Evolutionary conservation across 1,140 invertebrate genomes (phyloP), one percentile per base, ranked within the genome.

Genomic region (Melitaea cinxia): DNA sequence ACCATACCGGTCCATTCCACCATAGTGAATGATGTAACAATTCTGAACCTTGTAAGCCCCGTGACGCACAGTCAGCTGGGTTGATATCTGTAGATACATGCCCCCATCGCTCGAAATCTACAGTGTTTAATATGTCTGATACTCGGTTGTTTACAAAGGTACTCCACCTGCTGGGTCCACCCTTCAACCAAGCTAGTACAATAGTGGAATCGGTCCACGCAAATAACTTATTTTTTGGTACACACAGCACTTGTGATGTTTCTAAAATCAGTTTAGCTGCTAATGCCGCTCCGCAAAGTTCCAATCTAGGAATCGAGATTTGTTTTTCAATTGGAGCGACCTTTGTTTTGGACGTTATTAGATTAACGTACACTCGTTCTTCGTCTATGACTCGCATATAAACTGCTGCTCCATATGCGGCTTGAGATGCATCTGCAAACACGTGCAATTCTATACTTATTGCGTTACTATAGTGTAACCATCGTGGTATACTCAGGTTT

Each of bases 121-220:
- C 4, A 4, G 58, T 35, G 5, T 30, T 62, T 30, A 57, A 45
- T 23, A 68, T 63, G 9, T 52, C n/a, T 4, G 59, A 68, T 15
- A 68, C 65, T 19, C 65, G 33, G 35, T 68, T 68, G 21, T 30
- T 56, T 1, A 68, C 42, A 15, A 54, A 69, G 5, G 67, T 69
- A 53, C 17, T 77, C 60, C 81, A 80, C 28, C 59, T 53, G 66
- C 62, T 63, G 3, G 26, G 26, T 4, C 26, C 26, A 28, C 26
- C 26, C 26, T 28, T 28, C 26, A 28, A 61, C 89, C 89, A 91
- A 4, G 70, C 67, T 17, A 91, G 53, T 1, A 86, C 83, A 0
- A 91, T 80, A 0, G 80, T 88, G 1, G 87, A 90, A 59, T 92
- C 85, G 0, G 76, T 80, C 83, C 85, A 91, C 4, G 60, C 68